Evolutionary conservation across 2,797 vertebrate genomes (phyloP), one percentile per base, ranked within the genome.

Genomic region (Chromis chromis): DNA sequence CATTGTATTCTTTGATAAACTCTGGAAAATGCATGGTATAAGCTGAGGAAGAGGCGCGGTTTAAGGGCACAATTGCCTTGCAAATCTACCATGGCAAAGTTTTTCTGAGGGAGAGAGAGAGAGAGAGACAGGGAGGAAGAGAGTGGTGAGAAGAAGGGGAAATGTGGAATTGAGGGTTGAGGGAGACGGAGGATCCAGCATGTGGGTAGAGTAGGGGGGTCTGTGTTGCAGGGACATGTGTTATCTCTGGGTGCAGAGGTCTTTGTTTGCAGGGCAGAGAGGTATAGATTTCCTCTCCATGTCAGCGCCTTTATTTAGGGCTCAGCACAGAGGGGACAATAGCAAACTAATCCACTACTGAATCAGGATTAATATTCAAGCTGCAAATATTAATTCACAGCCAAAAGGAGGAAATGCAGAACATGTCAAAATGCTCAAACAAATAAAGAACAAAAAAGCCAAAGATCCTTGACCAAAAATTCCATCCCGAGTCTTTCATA

Each of bases 301-400:
- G 93, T 94, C 91, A 93, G 91, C 77, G 79, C 87, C 91, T 90
- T 93, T 94, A 92, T 93, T 92, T 92, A 78, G 88, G 89, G 91
- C 92, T 95, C 93, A 91, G 92, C 88, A 83, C 76, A 27, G 77
- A 86, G 87, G 78, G 95, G 90, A 96, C 94, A 95, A 96, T 94
- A 79, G 94, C 80, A 92, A 95, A 94, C 95, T 98, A 98, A 99
- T 98, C 97, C 96, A 91, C 93, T 92, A 93, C 95, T 96, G 97
- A 96, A 96, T 97, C 97, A 90, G 96, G 96, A 96, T 98, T 99
- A 98, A 98, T 95, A 95, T 95, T 94, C 93, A 90, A 93, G 87
- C 89, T 92, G 94, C 91, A 95, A 96, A 97, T 97, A 97, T 98
- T 99, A 96, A 99, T 98, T 98, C 96, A 82, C 92, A 92, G 93